Percentiles rank a stretch among this genome's conserved stretches.
These are phyloP conservation scores for Hipparchia semele DNA, from an alignment of 2,888 invertebrate species.

Conservation along the genomic window DNA sequence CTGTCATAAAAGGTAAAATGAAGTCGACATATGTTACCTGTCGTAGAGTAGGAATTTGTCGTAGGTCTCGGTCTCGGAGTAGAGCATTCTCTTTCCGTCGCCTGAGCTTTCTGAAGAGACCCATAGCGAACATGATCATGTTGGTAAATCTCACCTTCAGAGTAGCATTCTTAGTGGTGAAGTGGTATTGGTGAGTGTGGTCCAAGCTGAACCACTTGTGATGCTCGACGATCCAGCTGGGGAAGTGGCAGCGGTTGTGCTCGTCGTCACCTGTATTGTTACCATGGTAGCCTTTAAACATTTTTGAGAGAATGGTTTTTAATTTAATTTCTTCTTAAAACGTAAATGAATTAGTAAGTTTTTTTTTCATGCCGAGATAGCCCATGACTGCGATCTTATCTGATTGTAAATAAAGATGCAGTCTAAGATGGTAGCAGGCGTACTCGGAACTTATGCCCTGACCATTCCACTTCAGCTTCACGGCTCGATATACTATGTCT, in stretches of 20 bases:
- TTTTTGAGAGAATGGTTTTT: too few species aligned
- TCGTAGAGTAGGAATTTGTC: too few species aligned
- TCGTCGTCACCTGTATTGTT: slow-evolving; percentile 85
- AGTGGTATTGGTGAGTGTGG: slow-evolving; percentile 87
- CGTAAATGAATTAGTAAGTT: too few species aligned
- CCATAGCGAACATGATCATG: background rate
- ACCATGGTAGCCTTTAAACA: background rate
- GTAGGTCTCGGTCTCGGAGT: too few species aligned
- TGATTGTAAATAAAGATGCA: background rate
- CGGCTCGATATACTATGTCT: too few species aligned
- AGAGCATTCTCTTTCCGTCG: too few species aligned
- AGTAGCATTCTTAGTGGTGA: slow-evolving; percentile 88
- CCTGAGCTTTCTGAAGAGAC: too few species aligned
- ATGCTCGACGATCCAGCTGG: slow-evolving; percentile 89
- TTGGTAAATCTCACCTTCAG: slow-evolving; percentile 73
- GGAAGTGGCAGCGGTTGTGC: slow-evolving; percentile 90
- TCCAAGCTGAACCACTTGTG: slow-evolving; percentile 92
- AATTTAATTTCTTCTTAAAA: too few species aligned
- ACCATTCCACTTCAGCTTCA: too few species aligned
- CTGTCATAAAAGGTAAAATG: too few species aligned
- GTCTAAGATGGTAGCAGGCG: background rate
- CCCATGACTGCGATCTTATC: background rate
- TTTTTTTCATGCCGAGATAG: background rate
- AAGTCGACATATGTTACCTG: too few species aligned
- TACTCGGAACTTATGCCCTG: too few species aligned